Evolutionary conservation across 2,797 vertebrate genomes (phyloP).

Genomic region (Gobio occitaniae): DNA sequence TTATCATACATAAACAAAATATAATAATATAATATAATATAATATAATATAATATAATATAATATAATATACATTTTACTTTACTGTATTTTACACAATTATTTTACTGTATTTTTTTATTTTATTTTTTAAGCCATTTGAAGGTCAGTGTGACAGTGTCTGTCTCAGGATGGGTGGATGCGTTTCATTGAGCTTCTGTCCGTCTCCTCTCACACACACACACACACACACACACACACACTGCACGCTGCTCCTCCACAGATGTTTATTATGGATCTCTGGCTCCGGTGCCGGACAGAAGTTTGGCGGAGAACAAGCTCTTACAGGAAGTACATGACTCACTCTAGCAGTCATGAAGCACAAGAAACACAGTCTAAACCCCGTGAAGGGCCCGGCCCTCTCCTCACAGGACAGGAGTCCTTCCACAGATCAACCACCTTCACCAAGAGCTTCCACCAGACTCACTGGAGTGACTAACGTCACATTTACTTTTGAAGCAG

Average conservation of each 20-base stretch:
- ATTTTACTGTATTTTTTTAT: too few species aligned
- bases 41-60: too few species aligned
- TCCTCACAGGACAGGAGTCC: conserved; percentile 7
- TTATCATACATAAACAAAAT: too few species aligned
- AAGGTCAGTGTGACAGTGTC: too few species aligned
- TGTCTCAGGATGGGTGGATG: too few species aligned
- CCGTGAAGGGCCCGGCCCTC: neutral
- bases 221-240: neutral
- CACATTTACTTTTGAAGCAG: too few species aligned
- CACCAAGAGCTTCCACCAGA: neutral
- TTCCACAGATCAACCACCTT: neutral
- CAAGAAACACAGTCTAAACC: neutral
- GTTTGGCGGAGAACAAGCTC: conserved; percentile 39
- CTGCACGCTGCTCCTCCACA: neutral
- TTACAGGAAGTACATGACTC: conserved; percentile 24
- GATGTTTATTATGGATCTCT: conserved; percentile 53
- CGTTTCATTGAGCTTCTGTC: too few species aligned
- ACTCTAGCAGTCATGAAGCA: neutral
- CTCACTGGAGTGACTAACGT: neutral
- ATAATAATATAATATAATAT: too few species aligned
- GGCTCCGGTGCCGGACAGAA: conserved; percentile 48
- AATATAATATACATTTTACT: too few species aligned
- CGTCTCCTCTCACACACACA: too few species aligned
- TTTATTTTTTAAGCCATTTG: too few species aligned
- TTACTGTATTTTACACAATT: too few species aligned